phyloP scores from a whole-genome alignment of 23 tunicate species.

The Clavelina lepadiformis region DNA sequence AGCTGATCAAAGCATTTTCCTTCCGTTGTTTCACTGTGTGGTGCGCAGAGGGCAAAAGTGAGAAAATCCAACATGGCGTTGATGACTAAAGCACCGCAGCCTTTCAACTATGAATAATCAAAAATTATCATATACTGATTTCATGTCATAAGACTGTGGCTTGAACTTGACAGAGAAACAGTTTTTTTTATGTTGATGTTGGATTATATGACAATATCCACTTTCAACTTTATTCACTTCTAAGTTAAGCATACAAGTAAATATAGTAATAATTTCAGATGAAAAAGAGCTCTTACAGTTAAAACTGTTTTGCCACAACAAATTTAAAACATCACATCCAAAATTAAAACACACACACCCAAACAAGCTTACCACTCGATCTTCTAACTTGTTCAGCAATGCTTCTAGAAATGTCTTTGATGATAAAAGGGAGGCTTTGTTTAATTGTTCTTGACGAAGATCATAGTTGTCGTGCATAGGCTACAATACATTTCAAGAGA shows the following conservation, averaged over 20 bases:
- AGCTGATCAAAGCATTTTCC: constrained; percentile 94
- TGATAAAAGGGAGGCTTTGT: constrained; percentile 85
- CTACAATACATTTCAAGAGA: constrained; percentile 18
- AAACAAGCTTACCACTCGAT: constrained; percentile 56
- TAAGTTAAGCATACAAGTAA: too few species aligned
- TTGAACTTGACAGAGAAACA: too few species aligned
- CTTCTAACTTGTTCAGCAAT: constrained; percentile 63
- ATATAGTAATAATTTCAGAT: too few species aligned
- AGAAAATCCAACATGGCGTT: constrained; percentile 90
- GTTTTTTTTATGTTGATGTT: too few species aligned
- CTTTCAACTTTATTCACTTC: too few species aligned
- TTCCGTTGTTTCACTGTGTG: constrained; percentile 93
- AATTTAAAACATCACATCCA: too few species aligned
- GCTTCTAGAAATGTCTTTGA: constrained; percentile 82
- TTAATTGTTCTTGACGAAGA: constrained; percentile 92
- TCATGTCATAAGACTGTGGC: too few species aligned
- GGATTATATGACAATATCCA: too few species aligned
- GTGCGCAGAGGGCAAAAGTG: constrained; percentile 83
- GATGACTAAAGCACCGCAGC: constrained; percentile 89
- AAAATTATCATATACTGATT: too few species aligned
- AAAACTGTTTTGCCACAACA: too few species aligned
- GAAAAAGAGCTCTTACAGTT: too few species aligned
- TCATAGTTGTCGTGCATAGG: constrained; percentile 99
- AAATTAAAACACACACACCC: too few species aligned
- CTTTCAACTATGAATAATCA: constrained; percentile 30